Base-by-base conservation (phyloP, 2,113 vertebrate species). In the Pholis gunnellus region DNA sequence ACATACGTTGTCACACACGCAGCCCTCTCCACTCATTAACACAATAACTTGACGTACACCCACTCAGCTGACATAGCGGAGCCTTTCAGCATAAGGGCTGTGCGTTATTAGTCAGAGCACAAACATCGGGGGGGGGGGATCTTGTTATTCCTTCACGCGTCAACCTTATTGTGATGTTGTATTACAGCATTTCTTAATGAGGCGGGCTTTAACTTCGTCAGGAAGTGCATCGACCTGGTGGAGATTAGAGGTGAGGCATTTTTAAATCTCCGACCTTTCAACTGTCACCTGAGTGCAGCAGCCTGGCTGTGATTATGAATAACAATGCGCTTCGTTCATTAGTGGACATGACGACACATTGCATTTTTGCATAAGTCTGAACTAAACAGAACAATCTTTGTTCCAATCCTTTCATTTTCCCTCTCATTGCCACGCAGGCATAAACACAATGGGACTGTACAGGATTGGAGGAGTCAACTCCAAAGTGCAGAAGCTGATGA, bases 401-500 rank as follows among this genome's bases (percentile, higher is more conserved):
- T 65, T 42, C 3, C 9, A 9, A 2, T 66, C 54, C 11, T 38
- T 36, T 0, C 9, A 64, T 63, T 61, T 0, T 38, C 10, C 31
- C 70, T n/a, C 56, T 31, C 8, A n/a, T 46, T 3, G 5, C n/a
- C 31, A 18, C 15, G 2, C 56, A 99, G 98, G 98, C 40, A 97
- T 99, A 87, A 98, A 96, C 57, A 97, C 97, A 42, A 94, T 98
- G 94, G 98, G 98, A 0, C 95, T 99, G n/a, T 99, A 99, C 94
- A 95, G 98, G 92, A 99, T 99, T 86, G 98, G 97, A 75, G 98
- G 98, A 1, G 98, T 99, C 66, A 99, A 99, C 90, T 99, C 98
- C 54, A 99, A 99, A 92, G 98, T 99, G 2, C 98, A 99, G 93
- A 97, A 97, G 88, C 94, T 99, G 85, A 99, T 99, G 98, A 97